Evolutionary conservation across 1,140 invertebrate genomes (phyloP).

Genomic region (Lethocerus indicus): DNA sequence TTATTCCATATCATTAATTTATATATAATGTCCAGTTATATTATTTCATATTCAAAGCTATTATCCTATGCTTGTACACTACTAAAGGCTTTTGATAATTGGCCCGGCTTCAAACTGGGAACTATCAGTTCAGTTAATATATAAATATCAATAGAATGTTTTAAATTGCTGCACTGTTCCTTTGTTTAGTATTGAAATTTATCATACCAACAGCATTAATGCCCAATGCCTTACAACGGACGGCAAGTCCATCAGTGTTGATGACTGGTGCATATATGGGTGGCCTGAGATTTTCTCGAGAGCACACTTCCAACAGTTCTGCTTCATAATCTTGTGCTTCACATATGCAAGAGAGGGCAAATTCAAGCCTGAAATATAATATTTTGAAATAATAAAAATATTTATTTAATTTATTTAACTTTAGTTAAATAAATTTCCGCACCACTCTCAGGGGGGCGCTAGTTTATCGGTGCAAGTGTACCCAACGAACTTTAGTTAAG

Average conservation of each 20-base stretch:
- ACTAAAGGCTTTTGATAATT: no score
- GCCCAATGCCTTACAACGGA: constrained; percentile 10
- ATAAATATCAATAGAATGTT: no score
- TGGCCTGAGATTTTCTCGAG: constrained; percentile 1
- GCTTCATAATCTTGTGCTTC: constrained; percentile 3
- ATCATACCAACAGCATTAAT: constrained; percentile 9
- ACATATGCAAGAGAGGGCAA: background rate
- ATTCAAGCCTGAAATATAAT: background rate
- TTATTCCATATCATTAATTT: constrained; percentile 1
- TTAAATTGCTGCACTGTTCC: background rate
- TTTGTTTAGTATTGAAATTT: background rate
- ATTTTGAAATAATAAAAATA: background rate
- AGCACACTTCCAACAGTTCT: constrained; percentile 1
- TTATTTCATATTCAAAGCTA: no score
- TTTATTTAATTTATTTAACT: background rate
- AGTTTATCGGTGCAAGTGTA: background rate
- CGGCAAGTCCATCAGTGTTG: background rate
- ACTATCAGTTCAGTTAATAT: no score
- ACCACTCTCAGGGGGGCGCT: background rate
- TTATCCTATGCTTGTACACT: no score
- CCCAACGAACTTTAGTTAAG: no score
- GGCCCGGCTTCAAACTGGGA: no score
- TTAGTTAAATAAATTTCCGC: background rate
- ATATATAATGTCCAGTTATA: no score
- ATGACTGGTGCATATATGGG: constrained; percentile 6